These are phyloP conservation scores for Clarias platycephalus DNA, from an alignment of 2,797 vertebrate species.

Conservation along the genomic window DNA sequence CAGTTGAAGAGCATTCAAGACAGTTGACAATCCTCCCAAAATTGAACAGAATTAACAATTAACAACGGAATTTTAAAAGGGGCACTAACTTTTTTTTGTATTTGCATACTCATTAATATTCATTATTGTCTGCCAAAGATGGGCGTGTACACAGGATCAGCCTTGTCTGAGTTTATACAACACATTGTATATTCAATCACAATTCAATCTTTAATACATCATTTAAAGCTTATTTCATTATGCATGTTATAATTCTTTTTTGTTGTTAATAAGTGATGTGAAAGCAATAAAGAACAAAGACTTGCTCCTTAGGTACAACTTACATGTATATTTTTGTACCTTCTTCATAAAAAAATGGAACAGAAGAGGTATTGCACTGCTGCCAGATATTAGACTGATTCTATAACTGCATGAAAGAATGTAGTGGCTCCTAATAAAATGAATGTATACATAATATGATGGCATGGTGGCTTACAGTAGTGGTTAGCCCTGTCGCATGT, in stretches of 20 bases:
- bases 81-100: too few species aligned
- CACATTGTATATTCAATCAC: too few species aligned
- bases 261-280: neutral
- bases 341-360: neutral
- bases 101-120: too few species aligned
- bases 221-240: neutral
- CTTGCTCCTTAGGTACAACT: neutral
- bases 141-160: too few species aligned
- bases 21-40: too few species aligned
- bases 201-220: neutral
- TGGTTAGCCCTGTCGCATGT: too few species aligned
- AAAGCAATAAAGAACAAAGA: neutral
- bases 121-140: too few species aligned
- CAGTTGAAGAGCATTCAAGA: too few species aligned
- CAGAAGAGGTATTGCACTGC: neutral
- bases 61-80: too few species aligned
- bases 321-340: neutral
- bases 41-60: too few species aligned
- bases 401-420: neutral
- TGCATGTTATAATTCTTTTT: neutral
- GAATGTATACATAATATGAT: neutral
- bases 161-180: too few species aligned
- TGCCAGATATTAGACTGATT: neutral
- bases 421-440: neutral
- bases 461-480: too few species aligned